These are phyloP conservation scores for Oreohelix idahoensis DNA, from an alignment of 1,140 invertebrate genomes.

Conservation along the genomic window DNA sequence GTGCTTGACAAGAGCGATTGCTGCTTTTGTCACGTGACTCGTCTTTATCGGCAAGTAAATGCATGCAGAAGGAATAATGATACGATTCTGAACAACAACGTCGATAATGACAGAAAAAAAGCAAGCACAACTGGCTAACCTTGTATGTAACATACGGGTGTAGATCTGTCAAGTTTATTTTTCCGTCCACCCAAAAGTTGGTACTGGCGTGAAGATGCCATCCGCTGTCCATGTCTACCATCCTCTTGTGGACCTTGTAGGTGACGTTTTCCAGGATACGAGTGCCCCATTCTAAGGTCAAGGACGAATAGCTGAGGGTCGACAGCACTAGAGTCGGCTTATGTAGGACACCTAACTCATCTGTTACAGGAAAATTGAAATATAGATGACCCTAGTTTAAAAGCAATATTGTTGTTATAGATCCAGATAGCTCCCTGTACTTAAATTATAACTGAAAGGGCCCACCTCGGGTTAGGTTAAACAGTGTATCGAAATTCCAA, in stretches of 20 bases:
- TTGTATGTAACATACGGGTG: constrained; percentile 91
- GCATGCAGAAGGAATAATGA: too few relatives aligned
- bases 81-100: too few relatives aligned
- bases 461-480: too few relatives aligned
- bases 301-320: constrained; percentile 81
- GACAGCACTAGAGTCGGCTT: constrained; percentile 84
- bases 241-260: constrained; percentile 84
- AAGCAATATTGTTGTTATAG: too few relatives aligned
- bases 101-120: not conserved
- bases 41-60: too few relatives aligned
- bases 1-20: too few relatives aligned
- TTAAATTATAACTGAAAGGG: too few relatives aligned
- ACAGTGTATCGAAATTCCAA: too few relatives aligned
- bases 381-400: too few relatives aligned
- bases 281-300: constrained; percentile 86
- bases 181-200: constrained; percentile 79
- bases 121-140: constrained; percentile 38
- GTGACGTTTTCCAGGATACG: constrained; percentile 77
- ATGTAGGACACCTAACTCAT: constrained; percentile 80
- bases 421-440: too few relatives aligned
- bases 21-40: too few relatives aligned
- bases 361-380: constrained; percentile 70
- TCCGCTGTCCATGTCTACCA: constrained; percentile 78
- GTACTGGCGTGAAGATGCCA: constrained; percentile 84
- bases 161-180: constrained; percentile 82